Percentiles rank a stretch among this genome's conserved stretches.
phyloP scores from a whole-genome alignment of 2,888 invertebrate genomes.

The Chymomyza procnemis region DNA sequence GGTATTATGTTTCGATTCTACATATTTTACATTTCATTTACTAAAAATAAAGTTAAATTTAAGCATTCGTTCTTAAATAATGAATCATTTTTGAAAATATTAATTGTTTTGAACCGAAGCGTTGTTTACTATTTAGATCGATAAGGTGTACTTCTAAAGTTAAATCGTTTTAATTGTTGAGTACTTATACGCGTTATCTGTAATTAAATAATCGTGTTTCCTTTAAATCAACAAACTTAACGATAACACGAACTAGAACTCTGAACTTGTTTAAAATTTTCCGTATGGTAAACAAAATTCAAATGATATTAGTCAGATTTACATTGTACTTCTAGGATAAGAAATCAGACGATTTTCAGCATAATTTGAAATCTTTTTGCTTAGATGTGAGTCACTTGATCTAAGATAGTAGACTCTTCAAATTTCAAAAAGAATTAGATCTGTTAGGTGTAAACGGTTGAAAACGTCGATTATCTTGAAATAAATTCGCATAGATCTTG shows the following conservation, averaged over 20 bases:
- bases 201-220: neutral
- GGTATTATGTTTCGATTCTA: no score
- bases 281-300: neutral
- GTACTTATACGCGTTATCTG: neutral
- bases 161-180: neutral
- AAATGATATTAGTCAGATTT: neutral
- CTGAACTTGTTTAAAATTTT: neutral
- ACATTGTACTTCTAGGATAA: neutral
- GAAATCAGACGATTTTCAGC: neutral
- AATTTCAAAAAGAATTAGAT: no score
- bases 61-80: no score
- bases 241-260: neutral
- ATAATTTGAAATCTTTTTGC: no score
- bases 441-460: no score
- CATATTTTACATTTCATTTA: no score
- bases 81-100: neutral
- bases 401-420: no score
- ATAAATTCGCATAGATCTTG: no score
- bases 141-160: neutral
- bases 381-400: no score
- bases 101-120: neutral
- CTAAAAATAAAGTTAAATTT: no score
- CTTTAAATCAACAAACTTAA: neutral
- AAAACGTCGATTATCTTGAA: no score
- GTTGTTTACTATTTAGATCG: neutral